Evolutionary conservation across 1,140 invertebrate species (phyloP), one percentile per base, ranked within the genome.

Genomic region (Caerostris darwini): DNA sequence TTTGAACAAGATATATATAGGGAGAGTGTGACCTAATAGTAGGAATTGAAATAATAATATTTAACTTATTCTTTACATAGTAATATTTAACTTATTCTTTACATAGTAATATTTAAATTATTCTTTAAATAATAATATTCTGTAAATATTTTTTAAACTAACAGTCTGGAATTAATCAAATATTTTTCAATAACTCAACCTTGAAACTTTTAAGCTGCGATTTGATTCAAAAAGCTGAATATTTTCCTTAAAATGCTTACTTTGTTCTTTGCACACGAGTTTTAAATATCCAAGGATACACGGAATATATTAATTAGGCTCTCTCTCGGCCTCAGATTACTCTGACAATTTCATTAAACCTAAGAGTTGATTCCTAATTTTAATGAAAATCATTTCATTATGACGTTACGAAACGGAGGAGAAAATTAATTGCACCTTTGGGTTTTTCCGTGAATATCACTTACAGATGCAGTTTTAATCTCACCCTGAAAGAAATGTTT

Each of bases 361-460:
- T 53, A 77, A 77, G 34, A 77, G 71, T 77, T 77, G 71, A 77
- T 77, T 77, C 34, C 71, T 77, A 77, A 77, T 77, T 77, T 77
- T 77, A 77, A 77, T 77, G 34, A 77, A 77, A 77, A 77, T 77
- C 71, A 77, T 77, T 77, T 50, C 71, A 77, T 77, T 77, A 77
- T 50, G 71, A 50, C 34, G 34, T 50, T 50, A 77, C 19, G 71
- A 50, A 77, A 77, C 3, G 14, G 71, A 50, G 34, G 71, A 77
- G 71, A 77, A 77, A 77, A 77, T 77, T 77, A 77, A 77, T 77
- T 77, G 71, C 71, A 77, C 50, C 71, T 77, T 77, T 77, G 71
- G 71, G 71, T 53, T 50, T 77, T 12, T 8, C 19, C 50, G 19
- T 34, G 50, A 77, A 77, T 77, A 77, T 34, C 71, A 77, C 12